These are phyloP conservation scores for Gnatocerus cornutus DNA, from an alignment of 2,888 invertebrate species.

Conservation along the genomic window DNA sequence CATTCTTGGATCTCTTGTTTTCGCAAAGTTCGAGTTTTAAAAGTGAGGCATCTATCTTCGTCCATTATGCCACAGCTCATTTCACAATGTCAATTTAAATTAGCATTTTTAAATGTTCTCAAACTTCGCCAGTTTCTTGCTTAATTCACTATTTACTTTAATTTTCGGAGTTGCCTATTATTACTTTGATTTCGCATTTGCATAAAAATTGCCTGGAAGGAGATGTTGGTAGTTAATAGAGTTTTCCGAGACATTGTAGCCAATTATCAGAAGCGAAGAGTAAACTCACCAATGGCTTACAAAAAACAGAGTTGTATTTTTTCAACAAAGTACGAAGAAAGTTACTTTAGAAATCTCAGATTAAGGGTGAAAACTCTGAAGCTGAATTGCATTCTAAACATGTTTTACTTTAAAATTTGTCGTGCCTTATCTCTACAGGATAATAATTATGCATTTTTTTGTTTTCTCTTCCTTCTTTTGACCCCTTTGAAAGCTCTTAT, in stretches of 20 bases:
- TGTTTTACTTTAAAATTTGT: too few species aligned
- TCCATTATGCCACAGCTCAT: conserved; percentile 60
- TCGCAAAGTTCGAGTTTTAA: conserved; percentile 37
- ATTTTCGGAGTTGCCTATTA: conserved; percentile 53
- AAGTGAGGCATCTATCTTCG: conserved; percentile 56
- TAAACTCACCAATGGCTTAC: not conserved
- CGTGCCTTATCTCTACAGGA: too few species aligned
- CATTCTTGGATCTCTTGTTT: conserved; percentile 32
- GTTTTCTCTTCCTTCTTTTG: not conserved
- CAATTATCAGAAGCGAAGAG: conserved; percentile 6
- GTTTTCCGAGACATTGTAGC: conserved; percentile 8
- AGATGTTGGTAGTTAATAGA: conserved; percentile 27
- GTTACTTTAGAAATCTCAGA: conserved; percentile 42
- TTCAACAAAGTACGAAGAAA: conserved; percentile 32
- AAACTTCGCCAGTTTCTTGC: conserved; percentile 58
- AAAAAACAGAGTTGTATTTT: conserved; percentile 18
- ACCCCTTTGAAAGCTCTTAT: not conserved
- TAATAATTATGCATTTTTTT: not conserved
- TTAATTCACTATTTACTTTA: conserved; percentile 61
- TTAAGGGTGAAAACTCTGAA: too few species aligned
- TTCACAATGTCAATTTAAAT: conserved; percentile 64
- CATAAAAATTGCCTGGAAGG: conserved; percentile 49
- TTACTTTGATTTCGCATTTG: conserved; percentile 46
- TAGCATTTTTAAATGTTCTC: conserved; percentile 64
- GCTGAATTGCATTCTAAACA: too few species aligned